phyloP scores from a whole-genome alignment of 2,888 invertebrate species.

The Galerucella pusilla region DNA sequence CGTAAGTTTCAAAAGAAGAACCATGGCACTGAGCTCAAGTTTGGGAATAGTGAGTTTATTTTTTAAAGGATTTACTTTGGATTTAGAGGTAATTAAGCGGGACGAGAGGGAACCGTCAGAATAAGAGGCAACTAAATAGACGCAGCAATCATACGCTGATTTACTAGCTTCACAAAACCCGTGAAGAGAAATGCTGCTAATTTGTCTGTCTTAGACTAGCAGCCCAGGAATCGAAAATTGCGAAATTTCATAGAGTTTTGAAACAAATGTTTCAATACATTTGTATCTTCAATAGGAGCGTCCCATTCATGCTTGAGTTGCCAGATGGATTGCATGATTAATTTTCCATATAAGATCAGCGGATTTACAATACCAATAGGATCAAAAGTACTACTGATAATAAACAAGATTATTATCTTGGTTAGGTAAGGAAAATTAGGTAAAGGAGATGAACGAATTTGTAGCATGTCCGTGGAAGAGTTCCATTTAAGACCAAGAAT shows the following conservation, averaged over 20 bases:
- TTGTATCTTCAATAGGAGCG: not conserved
- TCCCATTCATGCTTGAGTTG: constrained; percentile 4
- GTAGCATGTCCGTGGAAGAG: not conserved
- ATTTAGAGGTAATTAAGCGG: not conserved
- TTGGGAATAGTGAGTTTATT: not conserved
- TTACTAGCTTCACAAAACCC: constrained; percentile 1
- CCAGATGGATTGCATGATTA: not conserved
- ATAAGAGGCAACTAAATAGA: not conserved
- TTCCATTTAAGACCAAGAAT: not conserved
- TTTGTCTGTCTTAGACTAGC: not conserved
- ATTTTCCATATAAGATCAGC: not conserved
- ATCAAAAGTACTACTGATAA: not conserved
- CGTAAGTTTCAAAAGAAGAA: not conserved
- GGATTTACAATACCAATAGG: not conserved
- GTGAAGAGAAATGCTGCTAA: not conserved
- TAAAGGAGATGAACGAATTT: not conserved
- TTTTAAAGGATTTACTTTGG: not conserved
- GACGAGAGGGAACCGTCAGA: not conserved
- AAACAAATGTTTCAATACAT: too few species aligned
- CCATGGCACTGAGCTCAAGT: not conserved
- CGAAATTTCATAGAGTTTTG: not conserved
- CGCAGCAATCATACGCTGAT: not conserved
- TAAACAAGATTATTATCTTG: not conserved
- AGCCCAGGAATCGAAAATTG: not conserved
- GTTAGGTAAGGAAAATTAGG: not conserved